Base-by-base conservation (phyloP, 2,888 invertebrate genomes). In the Drosophila ustulata region DNA sequence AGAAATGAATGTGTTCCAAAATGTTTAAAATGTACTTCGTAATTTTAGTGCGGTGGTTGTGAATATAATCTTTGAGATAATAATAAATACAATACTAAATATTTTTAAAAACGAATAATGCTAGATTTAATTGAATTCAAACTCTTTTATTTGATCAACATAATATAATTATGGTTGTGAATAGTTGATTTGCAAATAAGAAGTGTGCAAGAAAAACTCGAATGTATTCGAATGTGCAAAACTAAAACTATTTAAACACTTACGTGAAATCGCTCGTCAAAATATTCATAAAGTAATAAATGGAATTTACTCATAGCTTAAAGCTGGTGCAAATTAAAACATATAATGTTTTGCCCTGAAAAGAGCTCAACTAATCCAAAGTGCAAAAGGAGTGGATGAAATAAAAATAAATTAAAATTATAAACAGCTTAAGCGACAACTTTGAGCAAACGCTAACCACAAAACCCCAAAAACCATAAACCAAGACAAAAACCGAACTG, bases 371-470 rank as follows among this genome's bases (percentile, higher is more conserved):
- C 43, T 34, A 47, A 56, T 25, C 45, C 32, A 43, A 18, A 49
- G 13, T 30, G 37, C 13, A 62, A 55, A 51, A 56, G 64, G 58
- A 68, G 7, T 13, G 61, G 71, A 76, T 70, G 59, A 76, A 71
- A 68, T 61, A 74, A 71, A 80, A 68, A 77, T 71, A 53, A 66
- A 72, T 76, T 72, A 46, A 80, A 78, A 72, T 80, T 83, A 83
- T 84, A 87, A 84, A 87, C 84, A 80, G 82, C 85, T 84, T 84
- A 84, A 67, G 74, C 53, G 53, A 58, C 58, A 77, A 69, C 65
- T 76, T 82, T 68, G 63, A 56, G 61, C 75, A 67, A 49, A 63
- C 64, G 57, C 46, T 66, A 56, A 47, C 62, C 47, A 56, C 30
- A 50, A 56, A 51, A 41, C 23, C 41, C 61, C 66, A 63, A 80